A percentile compares a stretch with the other conserved stretches of the same genome.
phyloP scores from a whole-genome alignment of 2,797 vertebrate species.

The Apogon hyalosoma region DNA sequence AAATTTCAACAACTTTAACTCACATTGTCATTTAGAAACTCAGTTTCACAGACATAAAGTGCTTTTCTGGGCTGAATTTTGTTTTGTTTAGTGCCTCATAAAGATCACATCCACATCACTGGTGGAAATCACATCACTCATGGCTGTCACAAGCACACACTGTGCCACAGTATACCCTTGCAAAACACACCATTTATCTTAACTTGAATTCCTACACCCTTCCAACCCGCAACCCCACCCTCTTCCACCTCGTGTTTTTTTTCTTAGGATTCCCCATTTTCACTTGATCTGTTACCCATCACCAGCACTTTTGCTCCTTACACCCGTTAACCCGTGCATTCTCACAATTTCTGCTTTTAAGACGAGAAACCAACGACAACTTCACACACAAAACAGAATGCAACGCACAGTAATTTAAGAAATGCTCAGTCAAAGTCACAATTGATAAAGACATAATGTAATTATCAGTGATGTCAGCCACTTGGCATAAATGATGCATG shows the following conservation, averaged over 20 bases:
- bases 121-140: conserved; percentile 24
- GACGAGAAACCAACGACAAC: background rate
- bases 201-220: conserved; percentile 76
- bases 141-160: conserved; percentile 30
- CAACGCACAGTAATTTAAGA: background rate
- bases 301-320: conserved; percentile 68
- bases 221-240: conserved; percentile 60
- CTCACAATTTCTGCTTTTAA: conserved; percentile 23
- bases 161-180: conserved; percentile 62
- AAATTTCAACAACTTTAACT: background rate
- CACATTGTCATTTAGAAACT: too few relatives aligned
- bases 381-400: background rate
- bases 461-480: conserved; percentile 18
- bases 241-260: conserved; percentile 56
- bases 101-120: conserved; percentile 25
- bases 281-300: conserved; percentile 71
- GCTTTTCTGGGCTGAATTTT: background rate
- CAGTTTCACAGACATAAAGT: background rate
- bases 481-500: conserved; percentile 18
- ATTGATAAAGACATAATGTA: background rate
- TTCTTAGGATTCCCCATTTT: conserved; percentile 59
- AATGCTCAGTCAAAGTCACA: conserved; percentile 3
- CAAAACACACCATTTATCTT: conserved; percentile 83
- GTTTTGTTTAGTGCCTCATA: background rate
- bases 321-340: conserved; percentile 54